These are phyloP conservation scores for Ommatoiulus sabulosus DNA, from an alignment of 2,888 invertebrate species.

Conservation along the genomic window DNA sequence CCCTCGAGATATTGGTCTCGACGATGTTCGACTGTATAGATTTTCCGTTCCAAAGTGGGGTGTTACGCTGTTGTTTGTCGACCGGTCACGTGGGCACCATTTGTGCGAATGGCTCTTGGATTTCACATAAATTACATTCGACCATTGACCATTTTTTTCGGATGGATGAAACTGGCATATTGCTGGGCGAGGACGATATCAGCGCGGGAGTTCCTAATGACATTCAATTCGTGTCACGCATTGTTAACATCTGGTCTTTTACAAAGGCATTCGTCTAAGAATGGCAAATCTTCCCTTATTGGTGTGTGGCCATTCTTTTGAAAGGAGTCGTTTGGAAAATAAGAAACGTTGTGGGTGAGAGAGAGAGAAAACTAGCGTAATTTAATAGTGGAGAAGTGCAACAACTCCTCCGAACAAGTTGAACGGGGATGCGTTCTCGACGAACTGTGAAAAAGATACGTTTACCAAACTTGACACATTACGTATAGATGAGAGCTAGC, in stretches of 20 bases:
- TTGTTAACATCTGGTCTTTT: slow-evolving; percentile 15
- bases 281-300: background rate
- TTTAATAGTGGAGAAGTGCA: background rate
- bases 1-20: no score
- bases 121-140: background rate
- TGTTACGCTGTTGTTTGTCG: no score
- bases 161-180: background rate
- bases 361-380: background rate
- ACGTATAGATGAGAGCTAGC: background rate
- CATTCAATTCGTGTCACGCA: slow-evolving; percentile 28
- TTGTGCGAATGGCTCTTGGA: background rate
- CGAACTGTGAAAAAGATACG: slow-evolving; percentile 28
- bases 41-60: no score
- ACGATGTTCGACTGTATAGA: no score
- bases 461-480: slow-evolving; percentile 27
- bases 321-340: slow-evolving; percentile 3
- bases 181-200: background rate
- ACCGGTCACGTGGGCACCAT: background rate
- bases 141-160: background rate
- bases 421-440: background rate
- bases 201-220: background rate
- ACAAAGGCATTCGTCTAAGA: background rate
- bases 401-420: background rate
- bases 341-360: background rate
- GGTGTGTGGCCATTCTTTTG: background rate